These are phyloP conservation scores for Trachelus tabidus DNA, from an alignment of 2,888 invertebrate species.

Conservation along the genomic window DNA sequence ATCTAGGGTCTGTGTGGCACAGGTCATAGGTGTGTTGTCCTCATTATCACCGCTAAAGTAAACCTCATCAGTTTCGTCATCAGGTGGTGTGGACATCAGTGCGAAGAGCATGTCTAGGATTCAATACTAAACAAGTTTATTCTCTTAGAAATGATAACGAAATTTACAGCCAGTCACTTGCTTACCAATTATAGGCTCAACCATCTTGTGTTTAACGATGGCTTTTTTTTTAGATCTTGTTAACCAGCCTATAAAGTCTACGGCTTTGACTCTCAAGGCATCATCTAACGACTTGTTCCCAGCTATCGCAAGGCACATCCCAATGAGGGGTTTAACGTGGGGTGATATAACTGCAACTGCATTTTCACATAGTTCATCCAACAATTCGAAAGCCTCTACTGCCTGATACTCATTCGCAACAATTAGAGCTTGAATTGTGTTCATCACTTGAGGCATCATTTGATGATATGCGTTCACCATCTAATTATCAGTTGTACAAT, in stretches of 20 bases:
- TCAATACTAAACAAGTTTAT: constrained; percentile 6
- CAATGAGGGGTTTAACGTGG: constrained; percentile 73
- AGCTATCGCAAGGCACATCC: constrained; percentile 75
- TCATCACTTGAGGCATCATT: constrained; percentile 74
- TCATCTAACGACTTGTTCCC: constrained; percentile 71
- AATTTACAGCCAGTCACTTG: not conserved
- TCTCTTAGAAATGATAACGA: not conserved
- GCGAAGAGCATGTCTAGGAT: constrained; percentile 74
- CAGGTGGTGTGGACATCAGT: constrained; percentile 74
- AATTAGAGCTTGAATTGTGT: constrained; percentile 72
- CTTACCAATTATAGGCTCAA: constrained; percentile 70
- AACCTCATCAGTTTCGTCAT: constrained; percentile 74
- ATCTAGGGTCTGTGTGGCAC: constrained; percentile 81
- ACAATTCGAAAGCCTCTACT: constrained; percentile 72
- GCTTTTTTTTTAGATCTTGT: constrained; percentile 79
- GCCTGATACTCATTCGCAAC: constrained; percentile 71
- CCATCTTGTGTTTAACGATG: constrained; percentile 77
- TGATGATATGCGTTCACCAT: constrained; percentile 71
- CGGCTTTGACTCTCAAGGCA: constrained; percentile 75
- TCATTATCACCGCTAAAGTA: constrained; percentile 75
- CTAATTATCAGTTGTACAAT: constrained; percentile 51
- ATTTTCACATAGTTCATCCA: constrained; percentile 75
- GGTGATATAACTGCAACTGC: constrained; percentile 73
- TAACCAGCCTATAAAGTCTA: constrained; percentile 75
- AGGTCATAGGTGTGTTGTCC: constrained; percentile 73